Evolutionary conservation across 2,888 invertebrate species (phyloP), one percentile per base, ranked within the genome.

Genomic region (Nomada flava): DNA sequence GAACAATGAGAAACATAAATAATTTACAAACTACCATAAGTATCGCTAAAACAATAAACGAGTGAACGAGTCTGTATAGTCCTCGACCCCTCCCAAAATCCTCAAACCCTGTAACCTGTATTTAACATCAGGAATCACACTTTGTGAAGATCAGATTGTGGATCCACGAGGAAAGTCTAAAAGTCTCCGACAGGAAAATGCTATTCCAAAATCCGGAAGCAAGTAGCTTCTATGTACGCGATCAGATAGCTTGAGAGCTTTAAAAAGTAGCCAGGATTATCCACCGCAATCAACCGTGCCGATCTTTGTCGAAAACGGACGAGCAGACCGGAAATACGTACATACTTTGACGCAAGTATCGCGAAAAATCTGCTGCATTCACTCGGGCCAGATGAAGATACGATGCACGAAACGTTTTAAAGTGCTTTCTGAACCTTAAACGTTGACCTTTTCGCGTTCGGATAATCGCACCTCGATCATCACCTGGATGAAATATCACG

Each of bases 401-500:
- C 77, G 77, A 70, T 36, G 60, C 36, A 55, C 55, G 70, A 29
- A 18, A 55, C 29, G 53, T 72, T 67, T 50, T 65, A 18, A 44
- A 59, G 76, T 76, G 69, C 75, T 29, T 65, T 52, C 26, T 60
- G 15, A 53, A 69, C 79, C 64, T 75, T 79, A 81, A 84, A 60
- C 60, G 78, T 77, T 72, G 65, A 59, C 68, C 76, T 72, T 86
- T 36, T 87, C 90, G 90, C 88, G 88, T 91, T 84, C 84, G 88
- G 89, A 91, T 89, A 90, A 88, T 81, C 85, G 87, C 84, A 3
- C 10, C 23, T 92, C 92, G 89, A 82, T 91, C 87, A 89, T 88
- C 90, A 91, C 91, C 92, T 90, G 84, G 83, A 89, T 91, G 89
- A 92, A 92, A 90, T 91, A 92, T 92, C 90, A 89, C 90, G 89